phyloP scores from a whole-genome alignment of 1,140 invertebrate species.

The Neotoxoptera formosana region DNA sequence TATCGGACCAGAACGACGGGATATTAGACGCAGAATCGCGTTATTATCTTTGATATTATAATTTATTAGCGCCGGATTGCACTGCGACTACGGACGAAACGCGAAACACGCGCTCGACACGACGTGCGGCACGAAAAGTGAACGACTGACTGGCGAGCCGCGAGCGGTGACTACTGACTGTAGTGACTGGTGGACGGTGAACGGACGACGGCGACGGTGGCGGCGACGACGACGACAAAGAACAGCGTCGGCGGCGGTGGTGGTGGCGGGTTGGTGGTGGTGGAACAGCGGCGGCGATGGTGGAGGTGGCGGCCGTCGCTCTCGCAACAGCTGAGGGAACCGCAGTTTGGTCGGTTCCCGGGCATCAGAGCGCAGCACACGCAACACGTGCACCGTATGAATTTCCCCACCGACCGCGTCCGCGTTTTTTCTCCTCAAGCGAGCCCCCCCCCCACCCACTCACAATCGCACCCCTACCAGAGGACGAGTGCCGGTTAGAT shows the following conservation, averaged over 20 bases:
- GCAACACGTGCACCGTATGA: conserved; percentile 50
- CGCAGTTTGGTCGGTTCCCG: conserved; percentile 20
- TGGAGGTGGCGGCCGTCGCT: not conserved
- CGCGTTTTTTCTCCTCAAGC: conserved; percentile 2
- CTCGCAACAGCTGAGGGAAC: conserved; percentile 54
- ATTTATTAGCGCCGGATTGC: not conserved
- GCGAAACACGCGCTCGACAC: not conserved
- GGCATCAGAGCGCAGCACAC: conserved; percentile 56
- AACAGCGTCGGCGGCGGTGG: not conserved
- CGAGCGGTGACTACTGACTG: not conserved
- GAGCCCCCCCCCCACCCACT: not conserved
- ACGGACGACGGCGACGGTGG: not conserved
- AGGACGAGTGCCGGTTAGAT: not conserved
- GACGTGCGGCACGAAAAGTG: not conserved
- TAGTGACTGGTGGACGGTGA: not conserved
- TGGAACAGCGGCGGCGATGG: not conserved
- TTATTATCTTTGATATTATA: not conserved
- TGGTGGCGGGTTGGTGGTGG: too few relatives aligned
- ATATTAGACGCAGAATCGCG: not conserved
- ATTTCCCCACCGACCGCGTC: not conserved
- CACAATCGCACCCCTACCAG: not conserved
- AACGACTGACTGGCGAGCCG: conserved; percentile 12
- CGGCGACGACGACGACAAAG: conserved; percentile 13
- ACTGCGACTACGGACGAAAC: not conserved
- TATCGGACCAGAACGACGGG: too few relatives aligned